Conservation (phyloP, 2,113 vertebrate genomes). For the Protomyctophum bolini region DNA sequence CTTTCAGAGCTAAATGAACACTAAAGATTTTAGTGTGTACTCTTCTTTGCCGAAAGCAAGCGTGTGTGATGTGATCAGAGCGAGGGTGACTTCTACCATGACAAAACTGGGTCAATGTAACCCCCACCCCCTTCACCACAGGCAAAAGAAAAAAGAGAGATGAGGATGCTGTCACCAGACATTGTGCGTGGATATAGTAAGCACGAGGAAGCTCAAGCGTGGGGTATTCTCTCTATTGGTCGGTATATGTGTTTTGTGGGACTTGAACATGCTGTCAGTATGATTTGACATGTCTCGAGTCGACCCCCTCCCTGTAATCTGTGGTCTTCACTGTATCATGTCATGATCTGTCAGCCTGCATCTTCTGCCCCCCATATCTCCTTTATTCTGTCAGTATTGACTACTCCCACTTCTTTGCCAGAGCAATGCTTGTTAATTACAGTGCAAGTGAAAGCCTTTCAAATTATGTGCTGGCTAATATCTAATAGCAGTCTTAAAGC, state of each 20-base stretch:
- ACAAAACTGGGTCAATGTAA: slow-evolving; percentile 83
- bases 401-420: slow-evolving; percentile 14
- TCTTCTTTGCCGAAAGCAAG: too few species aligned
- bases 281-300: slow-evolving; percentile 46
- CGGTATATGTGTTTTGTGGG: slow-evolving; percentile 66
- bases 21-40: too few species aligned
- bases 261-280: slow-evolving; percentile 41
- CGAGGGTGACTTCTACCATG: slow-evolving; percentile 78
- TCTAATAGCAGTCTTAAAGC: slow-evolving; percentile 16
- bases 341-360: slow-evolving; percentile 50
- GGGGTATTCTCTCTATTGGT: slow-evolving; percentile 69
- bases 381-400: slow-evolving; percentile 13
- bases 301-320: slow-evolving; percentile 43
- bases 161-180: slow-evolving; percentile 70
- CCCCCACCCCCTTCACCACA: slow-evolving; percentile 77
- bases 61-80: slow-evolving; percentile 69
- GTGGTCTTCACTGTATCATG: slow-evolving; percentile 47
- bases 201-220: slow-evolving; percentile 66
- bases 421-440: slow-evolving; percentile 6
- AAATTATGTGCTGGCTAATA: neutral
- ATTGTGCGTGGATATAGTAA: slow-evolving; percentile 66
- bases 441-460: slow-evolving; percentile 11
- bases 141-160: slow-evolving; percentile 66
- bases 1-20: too few species aligned
- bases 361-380: slow-evolving; percentile 40